Conservation (phyloP, 2,113 vertebrate species). For the Meleagris gallopavo region DNA sequence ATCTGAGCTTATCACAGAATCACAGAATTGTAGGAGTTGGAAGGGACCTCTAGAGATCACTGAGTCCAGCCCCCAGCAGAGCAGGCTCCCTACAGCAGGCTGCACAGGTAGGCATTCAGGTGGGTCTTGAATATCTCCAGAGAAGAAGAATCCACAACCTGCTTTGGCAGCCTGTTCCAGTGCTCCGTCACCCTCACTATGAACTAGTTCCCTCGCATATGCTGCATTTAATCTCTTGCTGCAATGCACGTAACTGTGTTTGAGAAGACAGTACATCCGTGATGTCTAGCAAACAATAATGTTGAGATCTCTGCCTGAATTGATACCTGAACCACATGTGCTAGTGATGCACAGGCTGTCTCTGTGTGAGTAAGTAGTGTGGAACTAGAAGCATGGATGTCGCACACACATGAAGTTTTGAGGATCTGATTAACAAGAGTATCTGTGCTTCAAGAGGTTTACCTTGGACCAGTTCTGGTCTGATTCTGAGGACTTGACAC, state of each 20-base stretch:
- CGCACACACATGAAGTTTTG: background rate
- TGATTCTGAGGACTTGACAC: background rate
- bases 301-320: background rate
- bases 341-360: background rate
- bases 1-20: background rate
- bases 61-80: too few relatives aligned
- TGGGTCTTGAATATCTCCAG: too few relatives aligned
- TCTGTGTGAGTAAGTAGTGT: accelerated
- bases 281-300: background rate
- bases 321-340: background rate
- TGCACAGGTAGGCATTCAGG: too few relatives aligned
- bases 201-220: background rate
- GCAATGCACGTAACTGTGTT: background rate
- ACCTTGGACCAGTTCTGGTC: background rate
- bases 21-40: too few relatives aligned
- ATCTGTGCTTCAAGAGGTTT: background rate
- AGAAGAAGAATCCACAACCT: too few relatives aligned
- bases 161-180: too few relatives aligned
- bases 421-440: background rate
- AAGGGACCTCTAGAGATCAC: too few relatives aligned
- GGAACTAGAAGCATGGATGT: accelerated
- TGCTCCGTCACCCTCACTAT: too few relatives aligned
- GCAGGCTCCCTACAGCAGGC: too few relatives aligned
- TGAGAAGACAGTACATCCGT: background rate
- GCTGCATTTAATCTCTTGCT: background rate